A percentile compares a stretch with the other conserved stretches of the same genome.
Evolutionary conservation across 2,888 invertebrate genomes (phyloP).

Genomic region (Pandemis heparana): DNA sequence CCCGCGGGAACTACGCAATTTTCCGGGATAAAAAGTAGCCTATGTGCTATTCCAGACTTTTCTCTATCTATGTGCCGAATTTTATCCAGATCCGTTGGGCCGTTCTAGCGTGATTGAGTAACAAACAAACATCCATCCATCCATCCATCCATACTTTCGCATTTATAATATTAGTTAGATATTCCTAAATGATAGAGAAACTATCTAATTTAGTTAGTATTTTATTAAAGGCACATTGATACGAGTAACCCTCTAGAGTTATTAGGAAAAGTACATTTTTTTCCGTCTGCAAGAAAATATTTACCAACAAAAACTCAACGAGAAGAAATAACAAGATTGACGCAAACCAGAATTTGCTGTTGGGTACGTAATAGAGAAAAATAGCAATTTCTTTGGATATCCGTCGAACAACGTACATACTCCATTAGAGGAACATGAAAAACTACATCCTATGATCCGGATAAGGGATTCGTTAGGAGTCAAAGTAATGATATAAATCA

Average conservation of each 20-base stretch:
- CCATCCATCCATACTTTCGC: no score
- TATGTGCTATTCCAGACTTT: no score
- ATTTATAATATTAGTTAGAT: no score
- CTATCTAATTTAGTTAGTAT: no score
- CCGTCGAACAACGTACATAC: background rate
- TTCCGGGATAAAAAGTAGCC: no score
- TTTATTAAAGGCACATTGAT: background rate
- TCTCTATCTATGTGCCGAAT: no score
- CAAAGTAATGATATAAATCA: background rate
- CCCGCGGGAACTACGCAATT: no score
- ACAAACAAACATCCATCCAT: no score
- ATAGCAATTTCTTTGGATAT: constrained; percentile 18
- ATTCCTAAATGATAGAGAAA: no score
- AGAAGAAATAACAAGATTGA: constrained; percentile 28
- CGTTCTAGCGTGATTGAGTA: no score
- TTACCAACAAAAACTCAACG: constrained; percentile 13
- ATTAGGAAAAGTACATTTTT: constrained; percentile 1
- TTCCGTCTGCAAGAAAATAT: constrained; percentile 3
- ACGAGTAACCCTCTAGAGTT: background rate
- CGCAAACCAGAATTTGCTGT: constrained; percentile 9
- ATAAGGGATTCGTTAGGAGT: background rate
- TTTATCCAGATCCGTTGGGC: no score
- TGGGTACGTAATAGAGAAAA: background rate
- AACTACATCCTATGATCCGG: background rate
- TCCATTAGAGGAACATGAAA: constrained; percentile 8